phyloP scores from a whole-genome alignment of 2,797 vertebrate species.

The Loris lydekkerianus region DNA sequence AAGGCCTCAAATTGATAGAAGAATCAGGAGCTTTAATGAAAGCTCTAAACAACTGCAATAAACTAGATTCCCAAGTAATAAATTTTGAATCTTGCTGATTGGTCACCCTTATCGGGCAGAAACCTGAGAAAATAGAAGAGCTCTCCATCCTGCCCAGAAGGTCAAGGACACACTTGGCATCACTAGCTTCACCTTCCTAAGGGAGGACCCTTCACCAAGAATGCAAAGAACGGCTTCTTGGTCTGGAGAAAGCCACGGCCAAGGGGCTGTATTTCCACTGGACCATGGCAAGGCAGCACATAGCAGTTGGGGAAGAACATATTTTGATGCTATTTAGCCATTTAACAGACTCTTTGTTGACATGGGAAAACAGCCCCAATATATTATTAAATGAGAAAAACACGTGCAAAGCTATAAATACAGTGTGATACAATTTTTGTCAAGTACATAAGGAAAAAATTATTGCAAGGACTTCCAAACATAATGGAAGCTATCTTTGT shows the following conservation, averaged over 20 bases:
- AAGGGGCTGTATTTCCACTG: not conserved
- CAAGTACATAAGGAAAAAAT: not conserved
- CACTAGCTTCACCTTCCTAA: slow-evolving; percentile 54
- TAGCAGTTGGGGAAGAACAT: not conserved
- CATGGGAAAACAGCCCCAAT: not conserved
- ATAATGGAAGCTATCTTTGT: not conserved
- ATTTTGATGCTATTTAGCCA: not conserved
- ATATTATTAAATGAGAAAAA: slow-evolving; percentile 44
- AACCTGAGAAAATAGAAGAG: slow-evolving; percentile 80
- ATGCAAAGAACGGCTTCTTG: slow-evolving; percentile 41
- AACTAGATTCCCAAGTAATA: slow-evolving; percentile 65
- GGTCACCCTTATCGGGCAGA: slow-evolving; percentile 72
- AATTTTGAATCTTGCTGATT: slow-evolving; percentile 75
- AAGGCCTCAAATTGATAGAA: slow-evolving; percentile 59
- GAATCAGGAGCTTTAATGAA: not conserved
- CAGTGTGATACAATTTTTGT: not conserved
- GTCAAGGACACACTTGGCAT: slow-evolving; percentile 69
- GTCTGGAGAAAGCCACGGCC: not conserved
- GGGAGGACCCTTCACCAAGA: not conserved
- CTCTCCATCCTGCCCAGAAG: slow-evolving; percentile 64
- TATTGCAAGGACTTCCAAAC: not conserved
- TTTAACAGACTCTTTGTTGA: slow-evolving; percentile 25
- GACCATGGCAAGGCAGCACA: not conserved
- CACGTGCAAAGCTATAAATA: not conserved
- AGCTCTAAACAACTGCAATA: slow-evolving; percentile 64